Conservation (phyloP, 1,140 invertebrate species). For the Cheumatopsyche charites region DNA sequence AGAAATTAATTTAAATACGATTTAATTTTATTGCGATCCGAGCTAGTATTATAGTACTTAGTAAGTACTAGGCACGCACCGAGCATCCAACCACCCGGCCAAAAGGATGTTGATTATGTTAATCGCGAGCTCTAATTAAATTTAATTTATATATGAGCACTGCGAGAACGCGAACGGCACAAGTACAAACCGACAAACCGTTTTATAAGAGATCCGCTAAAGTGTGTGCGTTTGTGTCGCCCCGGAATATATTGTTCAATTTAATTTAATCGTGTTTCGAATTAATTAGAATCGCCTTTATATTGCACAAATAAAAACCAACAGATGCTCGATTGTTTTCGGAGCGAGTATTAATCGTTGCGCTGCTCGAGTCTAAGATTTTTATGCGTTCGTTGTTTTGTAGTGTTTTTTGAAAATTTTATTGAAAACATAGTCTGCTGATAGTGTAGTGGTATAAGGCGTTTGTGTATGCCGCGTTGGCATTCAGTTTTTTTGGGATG, state of each 20-base stretch:
- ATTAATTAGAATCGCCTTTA: slow-evolving; percentile 9
- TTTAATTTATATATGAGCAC: slow-evolving; percentile 11
- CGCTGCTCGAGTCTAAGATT: neutral
- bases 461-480: too few relatives aligned
- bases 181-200: neutral
- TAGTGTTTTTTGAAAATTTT: too few relatives aligned
- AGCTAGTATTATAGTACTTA: too few relatives aligned
- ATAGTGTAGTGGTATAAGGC: too few relatives aligned
- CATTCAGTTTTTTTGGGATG: too few relatives aligned
- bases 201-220: neutral
- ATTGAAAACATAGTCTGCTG: too few relatives aligned
- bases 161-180: neutral
- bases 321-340: neutral
- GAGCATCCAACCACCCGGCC: too few relatives aligned
- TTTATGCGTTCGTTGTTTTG: neutral
- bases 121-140: slow-evolving; percentile 18
- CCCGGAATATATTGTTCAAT: slow-evolving; percentile 4
- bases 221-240: neutral
- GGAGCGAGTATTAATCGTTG: neutral
- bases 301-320: too few relatives aligned
- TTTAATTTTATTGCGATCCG: too few relatives aligned
- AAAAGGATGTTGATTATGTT: slow-evolving; percentile 22
- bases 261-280: slow-evolving; percentile 18
- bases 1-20: too few relatives aligned
- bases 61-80: too few relatives aligned